These are phyloP conservation scores for Bombus confusus DNA, from an alignment of 1,140 invertebrate genomes.

Conservation along the genomic window DNA sequence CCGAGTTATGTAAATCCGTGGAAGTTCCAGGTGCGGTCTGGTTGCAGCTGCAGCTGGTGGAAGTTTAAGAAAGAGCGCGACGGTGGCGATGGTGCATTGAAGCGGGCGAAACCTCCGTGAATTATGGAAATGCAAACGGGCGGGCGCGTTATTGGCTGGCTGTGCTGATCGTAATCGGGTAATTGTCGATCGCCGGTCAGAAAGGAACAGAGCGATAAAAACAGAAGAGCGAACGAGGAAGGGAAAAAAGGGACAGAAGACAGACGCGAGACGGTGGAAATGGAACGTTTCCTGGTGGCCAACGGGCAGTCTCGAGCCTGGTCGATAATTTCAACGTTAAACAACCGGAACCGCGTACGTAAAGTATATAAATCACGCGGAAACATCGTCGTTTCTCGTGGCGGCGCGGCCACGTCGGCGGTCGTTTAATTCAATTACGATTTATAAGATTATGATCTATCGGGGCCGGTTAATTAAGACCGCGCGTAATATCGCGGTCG, in stretches of 20 bases:
- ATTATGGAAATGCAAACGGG: constrained; percentile 68
- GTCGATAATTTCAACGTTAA: constrained; percentile 59
- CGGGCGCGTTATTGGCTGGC: constrained; percentile 59
- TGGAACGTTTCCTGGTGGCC: constrained; percentile 32
- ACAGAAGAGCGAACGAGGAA: background rate
- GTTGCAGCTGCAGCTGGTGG: constrained; percentile 54
- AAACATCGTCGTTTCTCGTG: constrained; percentile 35
- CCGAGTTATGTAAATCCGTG: constrained; percentile 53
- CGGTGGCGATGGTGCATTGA: constrained; percentile 18
- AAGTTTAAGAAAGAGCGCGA: constrained; percentile 39
- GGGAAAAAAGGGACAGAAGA: background rate
- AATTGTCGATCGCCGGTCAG: constrained; percentile 60
- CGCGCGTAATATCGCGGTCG: background rate
- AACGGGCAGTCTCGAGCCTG: background rate
- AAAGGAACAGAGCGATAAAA: constrained; percentile 23
- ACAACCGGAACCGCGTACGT: constrained; percentile 53
- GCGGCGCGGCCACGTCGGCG: background rate
- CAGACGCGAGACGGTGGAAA: constrained; percentile 3
- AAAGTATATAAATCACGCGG: constrained; percentile 54
- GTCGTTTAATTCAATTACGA: constrained; percentile 47
- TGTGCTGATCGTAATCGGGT: constrained; percentile 66
- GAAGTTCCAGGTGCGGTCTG: constrained; percentile 50
- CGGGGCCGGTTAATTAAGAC: constrained; percentile 45
- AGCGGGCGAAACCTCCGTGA: constrained; percentile 60
- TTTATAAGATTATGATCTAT: constrained; percentile 52